Conservation (phyloP, 2,888 invertebrate species). For the Drosophila algonquin region DNA sequence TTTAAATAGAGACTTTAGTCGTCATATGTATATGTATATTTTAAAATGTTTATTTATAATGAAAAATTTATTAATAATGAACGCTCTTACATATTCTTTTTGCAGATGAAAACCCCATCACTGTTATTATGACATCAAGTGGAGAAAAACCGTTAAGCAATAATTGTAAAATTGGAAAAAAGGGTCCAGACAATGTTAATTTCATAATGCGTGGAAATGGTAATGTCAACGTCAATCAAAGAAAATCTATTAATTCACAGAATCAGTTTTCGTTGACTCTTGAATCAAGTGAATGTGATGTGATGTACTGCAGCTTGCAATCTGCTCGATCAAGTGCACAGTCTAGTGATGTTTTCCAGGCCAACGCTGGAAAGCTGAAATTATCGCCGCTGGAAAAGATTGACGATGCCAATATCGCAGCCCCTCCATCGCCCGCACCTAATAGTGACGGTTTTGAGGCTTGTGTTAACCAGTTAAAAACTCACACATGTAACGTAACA, state of each 20-base stretch:
- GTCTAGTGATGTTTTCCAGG: constrained; percentile 66
- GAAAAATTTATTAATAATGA: neutral
- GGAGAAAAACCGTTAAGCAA: neutral
- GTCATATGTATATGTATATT: too few relatives aligned
- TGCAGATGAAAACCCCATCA: neutral
- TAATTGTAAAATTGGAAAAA: neutral
- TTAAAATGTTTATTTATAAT: neutral
- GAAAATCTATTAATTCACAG: constrained; percentile 80
- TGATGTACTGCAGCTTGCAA: constrained; percentile 48
- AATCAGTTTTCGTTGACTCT: constrained; percentile 63
- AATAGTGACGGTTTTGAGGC: constrained; percentile 82
- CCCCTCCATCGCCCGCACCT: constrained; percentile 84
- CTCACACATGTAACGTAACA: constrained; percentile 33
- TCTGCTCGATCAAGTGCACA: constrained; percentile 75
- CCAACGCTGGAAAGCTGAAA: constrained; percentile 58
- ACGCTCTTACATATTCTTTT: neutral
- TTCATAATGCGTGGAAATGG: constrained; percentile 6
- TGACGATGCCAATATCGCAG: constrained; percentile 81
- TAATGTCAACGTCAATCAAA: constrained; percentile 48
- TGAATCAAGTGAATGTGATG: constrained; percentile 50
- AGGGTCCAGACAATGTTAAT: constrained; percentile 16
- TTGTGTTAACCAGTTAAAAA: constrained; percentile 53
- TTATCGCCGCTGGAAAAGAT: constrained; percentile 68
- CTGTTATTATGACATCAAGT: neutral
- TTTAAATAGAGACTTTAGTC: too few relatives aligned